Conservation (phyloP, 2,113 vertebrate species). For the Salvelinus sp. region DNA sequence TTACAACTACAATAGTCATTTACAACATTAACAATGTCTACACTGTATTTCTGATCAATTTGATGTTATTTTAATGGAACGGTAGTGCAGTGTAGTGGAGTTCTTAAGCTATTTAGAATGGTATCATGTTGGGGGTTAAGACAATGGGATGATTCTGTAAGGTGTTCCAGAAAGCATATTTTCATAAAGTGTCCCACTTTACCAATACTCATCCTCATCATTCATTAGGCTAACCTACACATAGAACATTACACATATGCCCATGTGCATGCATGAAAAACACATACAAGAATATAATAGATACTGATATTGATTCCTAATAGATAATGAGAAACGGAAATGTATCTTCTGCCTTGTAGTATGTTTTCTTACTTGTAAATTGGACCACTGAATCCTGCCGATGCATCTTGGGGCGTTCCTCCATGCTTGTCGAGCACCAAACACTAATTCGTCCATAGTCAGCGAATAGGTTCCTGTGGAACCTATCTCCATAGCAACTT, state of each 20-base stretch:
- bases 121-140: no score
- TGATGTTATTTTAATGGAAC: no score
- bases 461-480: constrained; percentile 81
- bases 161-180: no score
- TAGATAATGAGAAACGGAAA: background rate
- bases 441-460: constrained; percentile 79
- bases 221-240: background rate
- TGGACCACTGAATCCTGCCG: constrained; percentile 87
- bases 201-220: background rate
- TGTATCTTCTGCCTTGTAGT: background rate
- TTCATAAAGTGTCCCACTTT: no score
- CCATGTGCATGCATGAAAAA: background rate
- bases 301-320: background rate
- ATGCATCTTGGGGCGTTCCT: constrained; percentile 86
- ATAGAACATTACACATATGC: background rate
- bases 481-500: constrained; percentile 77
- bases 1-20: no score
- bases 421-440: constrained; percentile 84
- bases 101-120: no score
- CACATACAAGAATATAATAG: background rate
- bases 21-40: no score
- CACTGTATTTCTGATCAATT: no score
- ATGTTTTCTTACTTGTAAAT: constrained; percentile 75
- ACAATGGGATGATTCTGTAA: no score
- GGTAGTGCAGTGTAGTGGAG: no score